Conservation (phyloP, 2,113 vertebrate genomes). For the Brevimyrus niger region DNA sequence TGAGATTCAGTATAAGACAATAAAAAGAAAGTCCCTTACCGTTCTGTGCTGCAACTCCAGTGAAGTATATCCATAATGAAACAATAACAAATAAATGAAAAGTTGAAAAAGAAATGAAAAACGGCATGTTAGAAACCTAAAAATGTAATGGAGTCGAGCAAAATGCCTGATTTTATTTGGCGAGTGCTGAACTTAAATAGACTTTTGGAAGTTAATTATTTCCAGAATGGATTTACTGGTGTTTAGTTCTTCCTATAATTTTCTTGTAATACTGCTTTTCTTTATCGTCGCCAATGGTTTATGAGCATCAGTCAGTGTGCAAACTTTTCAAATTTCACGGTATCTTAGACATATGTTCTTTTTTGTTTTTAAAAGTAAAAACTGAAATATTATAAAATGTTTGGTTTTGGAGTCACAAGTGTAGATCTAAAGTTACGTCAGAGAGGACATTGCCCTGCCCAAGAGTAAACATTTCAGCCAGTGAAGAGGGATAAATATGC, state of each 20-base stretch:
- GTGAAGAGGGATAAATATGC: neutral
- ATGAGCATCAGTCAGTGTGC: neutral
- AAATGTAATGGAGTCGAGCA: neutral
- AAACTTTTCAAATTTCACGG: neutral
- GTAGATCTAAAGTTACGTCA: neutral
- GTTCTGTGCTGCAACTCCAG: neutral
- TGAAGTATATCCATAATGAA: neutral
- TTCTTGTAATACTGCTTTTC: neutral
- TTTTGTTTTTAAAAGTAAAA: neutral
- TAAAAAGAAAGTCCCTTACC: neutral
- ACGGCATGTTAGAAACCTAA: neutral
- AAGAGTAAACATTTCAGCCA: neutral
- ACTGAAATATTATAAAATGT: neutral
- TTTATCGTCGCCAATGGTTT: neutral
- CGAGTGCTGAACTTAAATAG: neutral
- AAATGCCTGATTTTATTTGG: neutral
- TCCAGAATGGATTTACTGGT: neutral
- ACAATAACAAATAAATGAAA: neutral
- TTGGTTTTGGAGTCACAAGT: neutral
- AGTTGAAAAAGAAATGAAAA: neutral
- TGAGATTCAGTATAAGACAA: neutral
- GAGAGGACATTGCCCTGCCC: neutral
- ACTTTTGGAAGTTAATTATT: constrained; percentile 21
- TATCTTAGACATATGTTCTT: neutral
- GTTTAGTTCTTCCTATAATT: neutral